Percentiles rank a stretch among this genome's conserved stretches.
phyloP scores from a whole-genome alignment of 2,113 vertebrate genomes.

The Passer montanus region DNA sequence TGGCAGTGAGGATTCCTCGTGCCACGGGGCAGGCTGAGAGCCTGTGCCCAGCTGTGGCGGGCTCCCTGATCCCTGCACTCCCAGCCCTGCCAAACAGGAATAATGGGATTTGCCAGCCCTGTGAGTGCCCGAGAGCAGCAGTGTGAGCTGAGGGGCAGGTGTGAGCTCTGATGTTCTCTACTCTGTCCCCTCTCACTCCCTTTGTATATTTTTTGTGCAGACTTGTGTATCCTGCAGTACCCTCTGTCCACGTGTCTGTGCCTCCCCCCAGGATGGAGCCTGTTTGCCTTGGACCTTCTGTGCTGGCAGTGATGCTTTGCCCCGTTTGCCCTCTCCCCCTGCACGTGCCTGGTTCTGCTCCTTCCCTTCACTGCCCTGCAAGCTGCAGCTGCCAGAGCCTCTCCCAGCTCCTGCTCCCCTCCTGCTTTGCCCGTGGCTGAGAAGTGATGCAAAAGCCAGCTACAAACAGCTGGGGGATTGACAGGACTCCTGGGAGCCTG shows the following conservation, averaged over 20 bases:
- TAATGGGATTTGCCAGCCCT: not conserved
- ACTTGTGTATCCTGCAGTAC: conserved; percentile 28
- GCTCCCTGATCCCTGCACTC: not conserved
- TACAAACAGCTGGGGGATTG: not conserved
- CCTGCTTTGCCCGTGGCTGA: not conserved
- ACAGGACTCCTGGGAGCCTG: not conserved
- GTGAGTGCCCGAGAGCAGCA: not conserved
- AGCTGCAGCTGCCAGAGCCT: not conserved
- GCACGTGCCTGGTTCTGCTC: conserved; percentile 30
- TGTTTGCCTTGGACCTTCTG: not conserved
- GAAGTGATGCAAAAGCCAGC: conserved; percentile 36
- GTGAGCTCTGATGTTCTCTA: not conserved
- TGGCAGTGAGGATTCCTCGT: rapidly evolving
- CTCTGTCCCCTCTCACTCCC: not conserved
- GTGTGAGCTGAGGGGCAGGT: not conserved
- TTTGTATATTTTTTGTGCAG: conserved; percentile 37
- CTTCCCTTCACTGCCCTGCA: not conserved
- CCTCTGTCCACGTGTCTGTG: conserved; percentile 31
- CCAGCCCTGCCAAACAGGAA: not conserved
- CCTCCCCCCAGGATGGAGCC: not conserved
- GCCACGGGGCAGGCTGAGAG: not conserved
- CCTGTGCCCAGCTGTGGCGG: not conserved
- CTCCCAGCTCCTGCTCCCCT: not conserved
- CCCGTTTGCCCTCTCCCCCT: not conserved
- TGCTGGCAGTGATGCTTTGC: not conserved